Evolutionary conservation across 2,113 vertebrate species (phyloP).

Genomic region (Apteryx owenii): DNA sequence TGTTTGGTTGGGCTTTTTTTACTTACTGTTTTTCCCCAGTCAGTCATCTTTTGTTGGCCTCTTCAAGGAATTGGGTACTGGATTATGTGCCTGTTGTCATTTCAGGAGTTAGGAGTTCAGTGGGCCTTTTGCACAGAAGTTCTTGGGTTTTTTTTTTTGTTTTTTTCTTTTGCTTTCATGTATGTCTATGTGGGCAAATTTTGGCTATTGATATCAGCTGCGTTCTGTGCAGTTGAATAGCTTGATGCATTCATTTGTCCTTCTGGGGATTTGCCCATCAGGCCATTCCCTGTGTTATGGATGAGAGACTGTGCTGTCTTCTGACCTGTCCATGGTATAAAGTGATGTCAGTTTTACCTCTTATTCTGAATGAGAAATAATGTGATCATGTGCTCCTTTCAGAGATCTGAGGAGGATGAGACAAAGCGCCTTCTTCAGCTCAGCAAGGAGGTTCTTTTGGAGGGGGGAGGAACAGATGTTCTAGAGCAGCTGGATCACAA

Average conservation of each 20-base stretch:
- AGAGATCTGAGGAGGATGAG: constrained; percentile 88
- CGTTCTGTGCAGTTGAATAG: not conserved
- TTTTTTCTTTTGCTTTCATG: not conserved
- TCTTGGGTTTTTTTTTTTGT: not conserved
- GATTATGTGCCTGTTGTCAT: not conserved
- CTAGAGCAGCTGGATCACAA: constrained; percentile 67
- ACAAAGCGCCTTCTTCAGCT: constrained; percentile 83
- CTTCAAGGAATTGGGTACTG: not conserved
- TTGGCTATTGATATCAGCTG: not conserved
- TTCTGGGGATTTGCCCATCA: not conserved
- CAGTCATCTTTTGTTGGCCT: not conserved
- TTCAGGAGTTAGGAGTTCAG: not conserved
- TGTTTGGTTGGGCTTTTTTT: not conserved
- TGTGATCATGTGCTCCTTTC: not conserved
- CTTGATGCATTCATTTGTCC: not conserved
- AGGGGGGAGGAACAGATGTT: not conserved
- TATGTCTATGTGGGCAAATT: not conserved
- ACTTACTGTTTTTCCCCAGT: not conserved
- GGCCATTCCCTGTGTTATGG: not conserved
- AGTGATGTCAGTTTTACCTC: fast-evolving
- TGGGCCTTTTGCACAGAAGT: not conserved
- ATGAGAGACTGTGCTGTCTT: not conserved
- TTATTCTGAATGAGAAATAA: not conserved
- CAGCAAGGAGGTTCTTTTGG: constrained; percentile 79
- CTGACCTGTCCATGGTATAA: not conserved